Base-by-base conservation (phyloP, 2,797 vertebrate species). In the Euthynnus affinis region DNA sequence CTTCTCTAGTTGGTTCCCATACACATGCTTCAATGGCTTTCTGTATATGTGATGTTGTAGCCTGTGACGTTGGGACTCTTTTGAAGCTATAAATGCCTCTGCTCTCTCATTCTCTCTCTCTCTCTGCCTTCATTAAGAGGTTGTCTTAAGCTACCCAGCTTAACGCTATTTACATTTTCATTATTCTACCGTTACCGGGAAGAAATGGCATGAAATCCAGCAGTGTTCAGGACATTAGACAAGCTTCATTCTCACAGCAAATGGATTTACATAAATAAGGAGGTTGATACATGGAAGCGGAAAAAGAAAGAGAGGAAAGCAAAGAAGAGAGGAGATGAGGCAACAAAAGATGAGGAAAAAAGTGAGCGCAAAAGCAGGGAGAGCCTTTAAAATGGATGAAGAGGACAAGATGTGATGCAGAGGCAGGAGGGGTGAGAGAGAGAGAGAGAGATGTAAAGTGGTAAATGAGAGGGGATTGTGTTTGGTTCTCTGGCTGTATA, bases 81-180 rank as follows among this genome's bases (percentile, higher is more conserved):
- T 91, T 88, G 82, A 87, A 78, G 87, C 80, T 80, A 73, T 79
- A 91, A 86, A 85, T 87, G 83, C 76, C 74, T 76, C 27, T 40
- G 12, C 40, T n/a, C 82, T 85, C 78, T 27, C 76, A 75, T 73
- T 67, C 44, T n/a, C 67, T 61, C 51, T 66, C 76, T 85, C 76
- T 62, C 84, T 65, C 32, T 88, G 71, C 89, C 88, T 92, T 94
- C 92, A 94, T 94, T 93, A 91, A 92, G 91, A 93, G 91, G 91
- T 94, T 93, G 91, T 94, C 88, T 92, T 92, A 93, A 93, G 91
- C 90, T 87, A 91, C 89, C 87, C 89, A 87, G 93, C 92, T 94
- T 94, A 94, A 93, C 91, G 86, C 91, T 94, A 94, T 94, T 94
- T 94, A 94, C 94, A 94, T 94, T 94, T 94, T 92, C 91, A 94